phyloP scores from a whole-genome alignment of 2,888 invertebrate species.

The Petrolisthes cinctipes region DNA sequence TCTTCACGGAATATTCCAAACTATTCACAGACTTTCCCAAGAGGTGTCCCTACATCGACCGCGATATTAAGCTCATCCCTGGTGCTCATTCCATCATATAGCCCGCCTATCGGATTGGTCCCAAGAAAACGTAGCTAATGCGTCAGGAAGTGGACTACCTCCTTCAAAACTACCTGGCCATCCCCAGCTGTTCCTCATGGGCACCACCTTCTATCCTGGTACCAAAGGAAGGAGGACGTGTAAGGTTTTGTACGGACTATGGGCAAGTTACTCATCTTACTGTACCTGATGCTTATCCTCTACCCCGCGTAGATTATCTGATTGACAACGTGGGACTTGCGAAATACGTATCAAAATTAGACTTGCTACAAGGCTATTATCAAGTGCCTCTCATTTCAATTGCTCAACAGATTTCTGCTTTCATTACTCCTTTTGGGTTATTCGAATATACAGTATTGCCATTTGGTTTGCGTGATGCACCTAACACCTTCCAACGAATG shows the following conservation, averaged over 20 bases:
- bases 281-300: background rate
- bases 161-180: too few species aligned
- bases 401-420: conserved; percentile 17
- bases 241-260: too few species aligned
- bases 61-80: background rate
- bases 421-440: conserved; percentile 24
- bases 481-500: background rate
- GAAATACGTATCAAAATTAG: background rate
- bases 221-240: too few species aligned
- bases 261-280: background rate
- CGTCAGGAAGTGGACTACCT: background rate
- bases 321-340: background rate
- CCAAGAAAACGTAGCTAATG: background rate
- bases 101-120: background rate
- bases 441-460: conserved; percentile 11
- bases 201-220: too few species aligned
- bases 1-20: too few species aligned
- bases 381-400: background rate
- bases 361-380: too few species aligned
- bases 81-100: background rate
- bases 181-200: too few species aligned
- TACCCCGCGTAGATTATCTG: background rate
- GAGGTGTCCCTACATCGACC: background rate
- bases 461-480: conserved; percentile 6
- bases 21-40: background rate